These are phyloP conservation scores for Temnothorax ravouxi DNA, from an alignment of 2,888 invertebrate species.

Conservation along the genomic window DNA sequence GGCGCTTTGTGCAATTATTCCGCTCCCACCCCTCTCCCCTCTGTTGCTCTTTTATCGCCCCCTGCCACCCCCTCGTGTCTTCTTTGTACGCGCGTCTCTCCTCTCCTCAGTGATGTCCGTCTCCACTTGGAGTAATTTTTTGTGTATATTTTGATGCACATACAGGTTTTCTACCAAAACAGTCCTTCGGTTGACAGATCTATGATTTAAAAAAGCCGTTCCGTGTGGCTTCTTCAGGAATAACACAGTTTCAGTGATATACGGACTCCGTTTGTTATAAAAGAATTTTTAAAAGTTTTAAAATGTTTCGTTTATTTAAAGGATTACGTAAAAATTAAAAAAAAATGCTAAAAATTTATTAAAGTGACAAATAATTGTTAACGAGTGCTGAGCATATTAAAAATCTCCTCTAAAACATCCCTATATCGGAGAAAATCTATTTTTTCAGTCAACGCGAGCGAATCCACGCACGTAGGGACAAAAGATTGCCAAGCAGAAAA, in stretches of 20 bases:
- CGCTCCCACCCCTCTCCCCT: slow-evolving; percentile 32
- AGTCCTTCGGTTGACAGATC: neutral
- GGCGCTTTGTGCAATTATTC: slow-evolving; percentile 82
- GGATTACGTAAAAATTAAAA: neutral
- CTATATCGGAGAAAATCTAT: neutral
- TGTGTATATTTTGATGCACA: neutral
- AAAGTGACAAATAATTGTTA: too few relatives aligned
- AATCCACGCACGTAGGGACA: slow-evolving; percentile 2
- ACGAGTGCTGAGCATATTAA: neutral
- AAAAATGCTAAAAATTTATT: neutral
- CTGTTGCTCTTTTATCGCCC: slow-evolving; percentile 36
- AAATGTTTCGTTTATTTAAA: neutral
- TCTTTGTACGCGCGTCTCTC: neutral
- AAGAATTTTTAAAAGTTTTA: neutral
- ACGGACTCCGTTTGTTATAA: neutral
- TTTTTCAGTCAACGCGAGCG: slow-evolving; percentile 8
- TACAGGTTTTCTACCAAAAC: neutral
- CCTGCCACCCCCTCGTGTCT: neutral
- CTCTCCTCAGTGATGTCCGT: neutral
- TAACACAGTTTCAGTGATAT: neutral
- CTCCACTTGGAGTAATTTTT: neutral
- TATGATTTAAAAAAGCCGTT: too few relatives aligned
- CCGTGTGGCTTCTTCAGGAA: neutral
- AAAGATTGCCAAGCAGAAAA: slow-evolving; percentile 31
- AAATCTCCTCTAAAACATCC: neutral